A percentile compares a stretch with the other conserved stretches of the same genome.
phyloP scores from a whole-genome alignment of 2,888 invertebrate genomes.

The Hypolimnas misippus region DNA sequence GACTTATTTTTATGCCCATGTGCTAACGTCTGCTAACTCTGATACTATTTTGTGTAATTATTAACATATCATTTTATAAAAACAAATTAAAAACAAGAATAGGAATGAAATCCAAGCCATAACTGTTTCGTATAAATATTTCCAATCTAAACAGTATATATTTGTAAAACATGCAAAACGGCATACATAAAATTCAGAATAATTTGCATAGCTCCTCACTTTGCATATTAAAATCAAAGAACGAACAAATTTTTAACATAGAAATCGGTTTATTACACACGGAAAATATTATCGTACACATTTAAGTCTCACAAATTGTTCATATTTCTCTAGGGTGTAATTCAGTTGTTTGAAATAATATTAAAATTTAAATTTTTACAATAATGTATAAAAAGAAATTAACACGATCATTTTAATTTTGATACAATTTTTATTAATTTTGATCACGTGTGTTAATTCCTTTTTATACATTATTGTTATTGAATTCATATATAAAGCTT shows the following conservation, averaged over 20 bases:
- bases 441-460: no score
- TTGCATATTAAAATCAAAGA: conserved; percentile 28
- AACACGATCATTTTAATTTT: no score
- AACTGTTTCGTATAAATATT: neutral
- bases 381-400: no score
- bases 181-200: conserved; percentile 28
- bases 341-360: conserved; percentile 20
- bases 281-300: conserved; percentile 23
- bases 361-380: neutral
- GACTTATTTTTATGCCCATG: no score
- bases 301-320: conserved; percentile 24
- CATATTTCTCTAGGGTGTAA: conserved; percentile 19
- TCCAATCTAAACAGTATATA: neutral
- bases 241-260: conserved; percentile 27
- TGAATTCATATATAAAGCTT: no score
- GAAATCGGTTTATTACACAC: conserved; percentile 34
- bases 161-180: conserved; percentile 24
- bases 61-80: no score
- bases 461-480: no score
- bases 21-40: no score
- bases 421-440: no score
- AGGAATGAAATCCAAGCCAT: neutral
- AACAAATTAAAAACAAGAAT: neutral
- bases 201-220: conserved; percentile 32
- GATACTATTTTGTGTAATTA: no score